Conservation (phyloP, 2,797 vertebrate genomes). For the Valencia hispanica region DNA sequence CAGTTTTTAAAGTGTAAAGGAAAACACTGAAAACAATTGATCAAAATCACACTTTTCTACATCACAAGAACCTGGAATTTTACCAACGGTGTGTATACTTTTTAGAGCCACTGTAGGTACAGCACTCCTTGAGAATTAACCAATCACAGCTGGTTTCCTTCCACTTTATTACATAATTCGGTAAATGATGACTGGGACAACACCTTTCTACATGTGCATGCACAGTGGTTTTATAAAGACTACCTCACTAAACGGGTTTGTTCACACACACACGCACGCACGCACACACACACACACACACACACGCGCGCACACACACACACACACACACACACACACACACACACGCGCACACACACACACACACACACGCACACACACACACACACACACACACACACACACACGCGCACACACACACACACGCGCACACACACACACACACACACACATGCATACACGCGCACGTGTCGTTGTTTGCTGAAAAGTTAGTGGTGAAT, state of each 20-base stretch:
- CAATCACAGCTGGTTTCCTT: neutral
- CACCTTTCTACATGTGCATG: neutral
- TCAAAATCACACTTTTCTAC: neutral
- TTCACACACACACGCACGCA: no score
- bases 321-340: no score
- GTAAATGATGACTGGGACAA: neutral
- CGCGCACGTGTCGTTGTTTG: neutral
- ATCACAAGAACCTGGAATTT: neutral
- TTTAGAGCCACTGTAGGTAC: neutral
- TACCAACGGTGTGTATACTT: neutral
- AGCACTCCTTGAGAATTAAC: neutral
- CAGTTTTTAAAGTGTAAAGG: neutral
- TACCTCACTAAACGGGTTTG: neutral
- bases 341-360: neutral
- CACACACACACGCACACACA: neutral
- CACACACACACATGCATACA: no score
- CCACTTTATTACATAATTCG: neutral
- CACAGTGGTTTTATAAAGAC: neutral
- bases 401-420: neutral
- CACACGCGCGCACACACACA: neutral
- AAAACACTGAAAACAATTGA: no score
- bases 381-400: neutral
- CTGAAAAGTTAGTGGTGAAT: neutral
- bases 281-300: neutral
- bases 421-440: neutral